phyloP scores from a whole-genome alignment of 2,888 invertebrate species.

The Hoplodrina blanda region DNA sequence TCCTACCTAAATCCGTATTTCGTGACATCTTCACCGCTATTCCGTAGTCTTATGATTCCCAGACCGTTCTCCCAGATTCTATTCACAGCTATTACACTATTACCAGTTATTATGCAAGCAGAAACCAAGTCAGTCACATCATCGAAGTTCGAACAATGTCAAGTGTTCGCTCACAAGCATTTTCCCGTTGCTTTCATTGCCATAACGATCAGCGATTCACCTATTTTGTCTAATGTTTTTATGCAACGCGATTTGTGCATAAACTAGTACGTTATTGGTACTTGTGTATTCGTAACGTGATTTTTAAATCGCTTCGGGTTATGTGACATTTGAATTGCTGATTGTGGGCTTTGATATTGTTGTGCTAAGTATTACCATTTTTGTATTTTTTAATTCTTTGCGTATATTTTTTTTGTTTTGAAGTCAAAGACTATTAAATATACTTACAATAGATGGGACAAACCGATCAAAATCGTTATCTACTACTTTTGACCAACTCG shows the following conservation, averaged over 20 bases:
- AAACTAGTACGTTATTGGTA: constrained; percentile 34
- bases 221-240: constrained; percentile 67
- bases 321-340: constrained; percentile 61
- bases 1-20: constrained; percentile 24
- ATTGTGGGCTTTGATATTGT: constrained; percentile 38
- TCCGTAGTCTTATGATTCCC: constrained; percentile 18
- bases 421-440: background rate
- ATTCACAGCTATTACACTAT: constrained; percentile 49
- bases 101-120: constrained; percentile 56
- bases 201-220: constrained; percentile 62
- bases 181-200: constrained; percentile 59
- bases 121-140: constrained; percentile 60
- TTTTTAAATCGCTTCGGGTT: constrained; percentile 62
- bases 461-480: no score
- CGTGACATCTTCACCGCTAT: constrained; percentile 48
- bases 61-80: constrained; percentile 31
- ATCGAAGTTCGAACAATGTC: constrained; percentile 58
- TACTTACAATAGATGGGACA: no score
- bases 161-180: constrained; percentile 49
- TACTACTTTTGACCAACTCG: no score
- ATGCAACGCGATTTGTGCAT: constrained; percentile 58
- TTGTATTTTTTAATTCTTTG: constrained; percentile 5
- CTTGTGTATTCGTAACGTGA: constrained; percentile 58
- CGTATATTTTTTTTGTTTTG: constrained; percentile 9
- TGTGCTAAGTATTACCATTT: constrained; percentile 10